These are phyloP conservation scores for Apamea crenata DNA, from an alignment of 2,888 invertebrate species.

Conservation along the genomic window DNA sequence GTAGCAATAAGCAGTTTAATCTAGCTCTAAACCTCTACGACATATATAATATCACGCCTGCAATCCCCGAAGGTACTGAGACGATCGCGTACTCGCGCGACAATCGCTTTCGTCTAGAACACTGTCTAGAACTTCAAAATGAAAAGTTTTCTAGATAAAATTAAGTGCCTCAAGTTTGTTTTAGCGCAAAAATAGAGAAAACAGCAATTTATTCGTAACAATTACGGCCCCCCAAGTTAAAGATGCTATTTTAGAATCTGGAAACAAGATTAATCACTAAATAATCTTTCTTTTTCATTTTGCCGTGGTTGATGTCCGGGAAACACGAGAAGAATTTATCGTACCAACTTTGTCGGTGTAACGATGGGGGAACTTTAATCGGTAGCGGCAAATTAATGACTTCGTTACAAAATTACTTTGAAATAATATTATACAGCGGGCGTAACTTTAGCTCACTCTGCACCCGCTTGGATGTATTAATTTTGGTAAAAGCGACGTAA, in stretches of 20 bases:
- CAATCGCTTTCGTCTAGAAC: background rate
- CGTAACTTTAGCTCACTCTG: background rate
- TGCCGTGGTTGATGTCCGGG: constrained; percentile 3
- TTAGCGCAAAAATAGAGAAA: background rate
- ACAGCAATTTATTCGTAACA: background rate
- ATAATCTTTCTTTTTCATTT: constrained; percentile 44
- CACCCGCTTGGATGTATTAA: background rate
- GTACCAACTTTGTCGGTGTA: constrained; percentile 35
- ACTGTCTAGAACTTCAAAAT: too few species aligned
- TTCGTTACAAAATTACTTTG: constrained; percentile 3
- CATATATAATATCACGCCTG: background rate
- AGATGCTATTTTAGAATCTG: background rate
- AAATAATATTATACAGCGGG: background rate
- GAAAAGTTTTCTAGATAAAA: background rate
- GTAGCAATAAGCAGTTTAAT: background rate
- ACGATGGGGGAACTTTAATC: constrained; percentile 4
- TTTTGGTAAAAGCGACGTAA: background rate
- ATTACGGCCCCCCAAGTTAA: background rate
- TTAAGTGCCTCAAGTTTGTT: background rate
- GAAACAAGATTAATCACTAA: constrained; percentile 17
- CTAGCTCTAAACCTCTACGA: background rate
- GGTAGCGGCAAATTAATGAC: constrained; percentile 1
- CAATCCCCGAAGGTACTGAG: too few species aligned
- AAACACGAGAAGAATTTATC: constrained; percentile 55
- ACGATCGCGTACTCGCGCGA: too few species aligned